phyloP scores from a whole-genome alignment of 35 echinoderm and acorn worm species.

The Apostichopus japonicus region DNA sequence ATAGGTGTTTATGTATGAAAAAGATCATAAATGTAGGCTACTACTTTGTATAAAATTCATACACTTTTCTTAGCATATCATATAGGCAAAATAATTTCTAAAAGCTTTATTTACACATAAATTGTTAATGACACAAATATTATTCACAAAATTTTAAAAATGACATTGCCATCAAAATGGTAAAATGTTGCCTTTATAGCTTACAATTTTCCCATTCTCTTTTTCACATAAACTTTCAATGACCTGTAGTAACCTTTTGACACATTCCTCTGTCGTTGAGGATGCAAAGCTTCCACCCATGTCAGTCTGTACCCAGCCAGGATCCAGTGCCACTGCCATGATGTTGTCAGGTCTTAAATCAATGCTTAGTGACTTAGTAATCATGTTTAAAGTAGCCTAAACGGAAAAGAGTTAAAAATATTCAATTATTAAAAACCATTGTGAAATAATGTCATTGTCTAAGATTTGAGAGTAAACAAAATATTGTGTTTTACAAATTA shows the following conservation, averaged over 20 bases:
- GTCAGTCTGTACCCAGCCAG: conserved; percentile 72
- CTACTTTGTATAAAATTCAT: too few relatives aligned
- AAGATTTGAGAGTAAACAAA: too few relatives aligned
- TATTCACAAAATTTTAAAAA: not conserved
- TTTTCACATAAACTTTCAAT: conserved; percentile 28
- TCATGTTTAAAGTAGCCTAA: conserved; percentile 67
- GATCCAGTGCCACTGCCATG: conserved; percentile 47
- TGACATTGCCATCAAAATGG: not conserved
- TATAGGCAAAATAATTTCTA: too few relatives aligned
- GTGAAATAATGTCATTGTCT: too few relatives aligned
- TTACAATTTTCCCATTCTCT: conserved; percentile 36
- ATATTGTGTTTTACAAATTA: too few relatives aligned
- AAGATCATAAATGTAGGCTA: too few relatives aligned
- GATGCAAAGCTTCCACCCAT: conserved; percentile 57
- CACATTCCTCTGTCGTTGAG: conserved; percentile 32
- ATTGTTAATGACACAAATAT: too few relatives aligned
- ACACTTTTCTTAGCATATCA: too few relatives aligned
- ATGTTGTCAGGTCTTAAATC: conserved; percentile 47
- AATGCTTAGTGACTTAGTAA: conserved; percentile 54
- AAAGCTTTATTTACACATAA: too few relatives aligned
- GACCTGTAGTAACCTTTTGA: conserved; percentile 28
- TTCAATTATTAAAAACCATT: too few relatives aligned
- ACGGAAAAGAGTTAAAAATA: not conserved
- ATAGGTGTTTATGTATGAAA: too few relatives aligned
- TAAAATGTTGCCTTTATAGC: conserved; percentile 9